Base-by-base conservation (phyloP, 2,113 vertebrate genomes). In the Pristiophorus japonicus region DNA sequence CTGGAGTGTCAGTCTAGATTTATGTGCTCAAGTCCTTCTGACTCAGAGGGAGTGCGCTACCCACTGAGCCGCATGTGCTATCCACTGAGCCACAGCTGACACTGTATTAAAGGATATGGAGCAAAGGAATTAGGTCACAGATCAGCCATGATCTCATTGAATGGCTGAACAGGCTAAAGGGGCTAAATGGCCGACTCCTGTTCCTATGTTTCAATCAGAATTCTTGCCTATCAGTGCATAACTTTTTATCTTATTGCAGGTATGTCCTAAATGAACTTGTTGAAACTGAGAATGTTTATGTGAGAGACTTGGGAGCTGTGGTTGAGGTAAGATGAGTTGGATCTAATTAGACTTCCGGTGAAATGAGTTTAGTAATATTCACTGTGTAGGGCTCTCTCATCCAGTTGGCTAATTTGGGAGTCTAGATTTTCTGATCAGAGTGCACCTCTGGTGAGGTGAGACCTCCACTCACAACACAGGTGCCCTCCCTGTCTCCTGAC, bases 271-370 rank as follows among this genome's bases (percentile, higher is more conserved):
- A 99, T 85, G 99, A 99, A 97, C 97, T 99, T 96, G 98, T 99
- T 11, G 98, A 99, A 97, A 99, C 99, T 0, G 99, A 99, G 97
- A 99, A 99, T 96, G 98, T 99, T 97, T 99, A 99, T n/a, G 99
- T 99, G 96, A 99, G 99, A 97, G 98, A 99, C 96, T 97, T 99
- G 96, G 99, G 99, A 95, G 98, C 97, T 62, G 98, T 99, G 96
- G 99, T 99, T 96, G 99, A 99, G 99, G 99, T 99, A 96, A 98
- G 98, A 94, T 12, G 1, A 59, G 51, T 66, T 22, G 1, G 20
- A 55, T 34, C 47, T 66, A 87, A 62, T 85, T n/a, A 4, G 87
- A 59, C 14, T n/a, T 11, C 20, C 63, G 27, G 8, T 66, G 62
- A 67, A 94, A 12, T 67, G 2, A 42, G 75, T 81, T 81, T 81